Base-by-base conservation (phyloP, 92 coral and sea anemone genomes). In the Galaxea fascicularis region DNA sequence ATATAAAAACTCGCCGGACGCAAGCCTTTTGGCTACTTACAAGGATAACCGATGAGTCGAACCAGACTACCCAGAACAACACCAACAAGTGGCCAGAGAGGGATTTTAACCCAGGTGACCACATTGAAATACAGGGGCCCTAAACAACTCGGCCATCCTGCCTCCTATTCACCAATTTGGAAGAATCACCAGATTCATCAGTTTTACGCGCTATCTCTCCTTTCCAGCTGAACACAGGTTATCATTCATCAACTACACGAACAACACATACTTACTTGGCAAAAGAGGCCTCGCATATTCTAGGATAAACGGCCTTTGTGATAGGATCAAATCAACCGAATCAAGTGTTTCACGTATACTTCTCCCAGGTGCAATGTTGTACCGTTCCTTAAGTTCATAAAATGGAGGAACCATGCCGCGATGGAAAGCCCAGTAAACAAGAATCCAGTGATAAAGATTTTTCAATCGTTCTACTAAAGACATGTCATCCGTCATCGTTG, bases 281-380 rank as follows among this genome's bases (percentile, higher is more conserved):
- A 74, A 72, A 30, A 86, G 25, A 49, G 90, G 90, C 56, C 74
- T 75, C 58, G 90, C 62, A 18, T 65, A 41, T 28, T 86, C 90
- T 53, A 86, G 46, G 26, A 71, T 66, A 71, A 86, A 78, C 0
- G 80, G 85, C 53, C 57, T 77, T 45, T 70, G 76, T 70, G 81
- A 26, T 59, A 86, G 15, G 15, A 86, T 65, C 65, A 86, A 44
- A 53, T 86, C 90, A 17, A 67, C 78, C 13, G 44, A 73, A 15
- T 70, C 75, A 80, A 85, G 20, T 20, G 77, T 68, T 22, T 85
- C 83, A 47, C 39, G 31, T 39, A 79, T 70, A 20, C 35, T 86
- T 78, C 71, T 78, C 8, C 22, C 25, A 9, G 90, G 90, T 44
- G 64, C 73, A 44, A 86, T 59, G 4, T 78, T 47, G 14, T 86